These are phyloP conservation scores for Acridotheres tristis DNA, from an alignment of 2,797 vertebrate genomes.

Conservation along the genomic window DNA sequence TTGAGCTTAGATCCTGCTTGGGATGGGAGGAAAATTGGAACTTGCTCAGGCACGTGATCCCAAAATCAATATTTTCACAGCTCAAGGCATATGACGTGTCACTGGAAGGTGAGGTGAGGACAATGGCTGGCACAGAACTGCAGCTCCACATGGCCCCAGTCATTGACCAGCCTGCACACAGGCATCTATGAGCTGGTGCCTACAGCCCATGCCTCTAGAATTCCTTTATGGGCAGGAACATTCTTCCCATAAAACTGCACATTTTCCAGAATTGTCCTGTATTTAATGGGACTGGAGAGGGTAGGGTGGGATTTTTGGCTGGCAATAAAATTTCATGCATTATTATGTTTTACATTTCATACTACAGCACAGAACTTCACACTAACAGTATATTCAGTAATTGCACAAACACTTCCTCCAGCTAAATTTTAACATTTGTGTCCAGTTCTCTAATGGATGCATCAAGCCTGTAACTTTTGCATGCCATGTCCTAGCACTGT, in stretches of 20 bases:
- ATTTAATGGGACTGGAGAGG: background rate
- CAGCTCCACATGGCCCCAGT: background rate
- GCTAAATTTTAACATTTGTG: background rate
- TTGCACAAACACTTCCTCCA: background rate
- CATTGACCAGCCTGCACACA: rapidly evolving
- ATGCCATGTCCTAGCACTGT: background rate
- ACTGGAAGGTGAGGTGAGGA: background rate
- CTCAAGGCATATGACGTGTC: background rate
- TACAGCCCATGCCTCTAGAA: background rate
- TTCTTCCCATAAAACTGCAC: background rate
- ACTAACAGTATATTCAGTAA: background rate
- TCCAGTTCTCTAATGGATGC: background rate
- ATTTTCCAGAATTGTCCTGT: background rate
- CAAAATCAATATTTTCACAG: slow-evolving; percentile 57
- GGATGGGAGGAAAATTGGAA: slow-evolving; percentile 25
- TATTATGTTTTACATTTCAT: background rate
- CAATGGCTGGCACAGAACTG: slow-evolving; percentile 27
- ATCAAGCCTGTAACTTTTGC: background rate
- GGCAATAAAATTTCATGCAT: background rate
- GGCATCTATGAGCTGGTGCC: background rate
- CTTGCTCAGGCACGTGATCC: background rate
- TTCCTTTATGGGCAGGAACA: background rate
- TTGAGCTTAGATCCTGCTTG: background rate
- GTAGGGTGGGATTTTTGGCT: background rate
- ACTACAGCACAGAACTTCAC: background rate